These are phyloP conservation scores for Trachurus trachurus DNA, from an alignment of 2,797 vertebrate species.

Conservation along the genomic window DNA sequence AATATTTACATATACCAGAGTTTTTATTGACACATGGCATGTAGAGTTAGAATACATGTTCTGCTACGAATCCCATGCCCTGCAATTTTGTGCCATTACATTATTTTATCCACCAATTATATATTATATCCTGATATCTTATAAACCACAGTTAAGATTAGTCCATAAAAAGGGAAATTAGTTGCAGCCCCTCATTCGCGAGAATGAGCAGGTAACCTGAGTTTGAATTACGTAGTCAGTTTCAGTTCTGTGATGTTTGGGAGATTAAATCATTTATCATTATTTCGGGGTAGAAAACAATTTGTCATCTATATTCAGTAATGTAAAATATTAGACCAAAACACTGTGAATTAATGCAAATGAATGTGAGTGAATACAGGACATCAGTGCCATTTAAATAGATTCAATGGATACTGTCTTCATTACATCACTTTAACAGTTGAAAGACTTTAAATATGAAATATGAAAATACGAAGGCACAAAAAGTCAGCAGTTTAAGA, in stretches of 20 bases:
- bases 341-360: not conserved
- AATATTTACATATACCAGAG: not conserved
- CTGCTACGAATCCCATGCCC: not conserved
- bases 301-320: conserved; percentile 1
- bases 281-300: not conserved
- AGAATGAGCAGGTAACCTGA: not conserved
- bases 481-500: not conserved
- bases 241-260: not conserved
- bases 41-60: not conserved
- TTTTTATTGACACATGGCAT: not conserved
- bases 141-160: not conserved
- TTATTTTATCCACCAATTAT: too few species aligned
- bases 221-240: not conserved
- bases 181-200: too few species aligned
- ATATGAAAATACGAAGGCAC: not conserved
- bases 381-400: not conserved
- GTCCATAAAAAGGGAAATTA: not conserved
- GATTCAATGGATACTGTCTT: not conserved
- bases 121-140: too few species aligned
- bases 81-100: too few species aligned
- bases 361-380: not conserved
- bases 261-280: not conserved
- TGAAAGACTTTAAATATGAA: not conserved
- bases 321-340: not conserved
- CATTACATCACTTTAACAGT: not conserved